These are phyloP conservation scores for Rhadina sibilatrix DNA, from an alignment of 2,113 vertebrate genomes.

Conservation along the genomic window DNA sequence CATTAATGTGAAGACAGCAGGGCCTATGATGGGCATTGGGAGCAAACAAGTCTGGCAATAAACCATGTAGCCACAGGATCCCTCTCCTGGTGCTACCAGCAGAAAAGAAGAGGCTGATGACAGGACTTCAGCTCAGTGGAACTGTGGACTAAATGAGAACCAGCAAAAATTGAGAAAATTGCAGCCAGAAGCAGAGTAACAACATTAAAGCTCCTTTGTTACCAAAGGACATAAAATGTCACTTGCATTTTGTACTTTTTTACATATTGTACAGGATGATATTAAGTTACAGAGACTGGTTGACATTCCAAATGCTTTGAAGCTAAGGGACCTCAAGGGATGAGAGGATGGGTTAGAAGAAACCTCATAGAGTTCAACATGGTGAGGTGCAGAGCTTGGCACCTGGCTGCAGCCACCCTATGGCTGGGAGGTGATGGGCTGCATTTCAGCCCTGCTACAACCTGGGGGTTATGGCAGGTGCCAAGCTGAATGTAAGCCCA, in stretches of 20 bases:
- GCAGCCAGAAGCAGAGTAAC: neutral
- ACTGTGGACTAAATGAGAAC: neutral
- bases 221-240: neutral
- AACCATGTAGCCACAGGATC: neutral
- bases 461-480: neutral
- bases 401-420: neutral
- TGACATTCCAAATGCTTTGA: neutral
- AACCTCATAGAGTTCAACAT: rapidly evolving
- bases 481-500: neutral
- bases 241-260: rapidly evolving
- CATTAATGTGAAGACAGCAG: neutral
- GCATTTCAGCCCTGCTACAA: neutral
- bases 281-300: neutral
- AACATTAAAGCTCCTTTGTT: neutral
- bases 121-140: neutral
- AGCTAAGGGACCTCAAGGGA: neutral
- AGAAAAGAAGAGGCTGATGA: neutral
- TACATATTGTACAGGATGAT: neutral
- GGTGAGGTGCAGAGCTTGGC: neutral
- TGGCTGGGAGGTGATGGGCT: neutral
- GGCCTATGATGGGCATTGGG: rapidly evolving
- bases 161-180: neutral
- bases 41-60: neutral
- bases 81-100: neutral
- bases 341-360: neutral